Conservation (phyloP, 1,140 invertebrate species). For the Drosophila leontia region DNA sequence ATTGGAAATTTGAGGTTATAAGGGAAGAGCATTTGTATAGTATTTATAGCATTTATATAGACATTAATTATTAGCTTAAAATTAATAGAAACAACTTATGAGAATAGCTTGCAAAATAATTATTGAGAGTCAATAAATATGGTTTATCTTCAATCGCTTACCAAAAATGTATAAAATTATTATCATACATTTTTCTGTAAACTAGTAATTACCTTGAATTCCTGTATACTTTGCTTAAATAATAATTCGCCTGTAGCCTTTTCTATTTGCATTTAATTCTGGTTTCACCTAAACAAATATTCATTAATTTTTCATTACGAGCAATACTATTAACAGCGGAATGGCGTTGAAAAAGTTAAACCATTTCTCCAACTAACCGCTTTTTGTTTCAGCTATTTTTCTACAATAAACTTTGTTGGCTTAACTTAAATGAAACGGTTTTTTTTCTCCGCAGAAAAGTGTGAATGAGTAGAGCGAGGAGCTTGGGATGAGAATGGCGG, state of each 20-base stretch:
- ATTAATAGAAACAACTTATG: too few species aligned
- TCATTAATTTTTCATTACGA: conserved; percentile 58
- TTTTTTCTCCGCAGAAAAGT: conserved; percentile 1
- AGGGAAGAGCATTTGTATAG: too few species aligned
- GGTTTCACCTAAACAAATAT: conserved; percentile 40
- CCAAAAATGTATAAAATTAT: neutral
- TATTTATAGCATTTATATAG: too few species aligned
- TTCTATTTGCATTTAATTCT: conserved; percentile 2
- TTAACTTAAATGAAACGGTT: conserved; percentile 63
- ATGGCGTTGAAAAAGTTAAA: conserved; percentile 35
- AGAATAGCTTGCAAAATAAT: neutral
- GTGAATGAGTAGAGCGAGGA: too few species aligned
- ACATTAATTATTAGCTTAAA: too few species aligned
- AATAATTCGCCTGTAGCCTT: neutral
- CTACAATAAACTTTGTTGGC: conserved; percentile 51
- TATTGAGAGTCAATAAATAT: neutral
- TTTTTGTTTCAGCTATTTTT: conserved; percentile 4
- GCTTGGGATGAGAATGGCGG: neutral
- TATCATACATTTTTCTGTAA: neutral
- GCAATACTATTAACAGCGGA: conserved; percentile 50
- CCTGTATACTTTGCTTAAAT: too few species aligned
- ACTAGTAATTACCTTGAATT: neutral
- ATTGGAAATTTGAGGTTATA: too few species aligned
- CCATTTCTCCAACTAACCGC: conserved; percentile 1
- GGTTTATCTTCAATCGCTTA: neutral